These are phyloP conservation scores for Agraylea sexmaculata DNA, from an alignment of 1,140 invertebrate species.

Conservation along the genomic window DNA sequence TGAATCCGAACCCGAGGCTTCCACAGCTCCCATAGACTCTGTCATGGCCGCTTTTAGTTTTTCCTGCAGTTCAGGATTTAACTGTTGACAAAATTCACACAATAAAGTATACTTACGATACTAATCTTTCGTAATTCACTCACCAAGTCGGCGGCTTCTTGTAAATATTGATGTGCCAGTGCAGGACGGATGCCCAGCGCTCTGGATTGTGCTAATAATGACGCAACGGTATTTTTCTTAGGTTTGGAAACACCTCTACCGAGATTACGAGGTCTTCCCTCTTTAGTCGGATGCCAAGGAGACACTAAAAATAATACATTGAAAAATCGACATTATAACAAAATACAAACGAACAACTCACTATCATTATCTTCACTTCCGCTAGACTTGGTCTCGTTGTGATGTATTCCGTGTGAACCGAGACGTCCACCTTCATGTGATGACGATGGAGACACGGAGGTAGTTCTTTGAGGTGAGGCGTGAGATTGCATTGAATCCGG, in stretches of 20 bases:
- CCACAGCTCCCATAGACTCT: slow-evolving; percentile 43
- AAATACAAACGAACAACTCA: slow-evolving; percentile 23
- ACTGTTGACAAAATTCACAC: too few species aligned
- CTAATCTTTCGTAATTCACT: slow-evolving; percentile 14
- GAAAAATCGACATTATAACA: not conserved
- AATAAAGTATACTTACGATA: too few species aligned
- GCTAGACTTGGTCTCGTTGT: slow-evolving; percentile 40
- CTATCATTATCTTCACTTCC: slow-evolving; percentile 57
- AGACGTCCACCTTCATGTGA: slow-evolving; percentile 5
- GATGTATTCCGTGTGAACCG: not conserved
- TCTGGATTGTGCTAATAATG: slow-evolving; percentile 68
- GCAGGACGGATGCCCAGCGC: slow-evolving; percentile 55
- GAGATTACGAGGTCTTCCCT: slow-evolving; percentile 66
- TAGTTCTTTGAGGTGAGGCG: slow-evolving; percentile 24
- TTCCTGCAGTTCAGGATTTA: slow-evolving; percentile 38
- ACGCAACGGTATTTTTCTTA: slow-evolving; percentile 85
- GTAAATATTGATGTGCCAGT: slow-evolving; percentile 40
- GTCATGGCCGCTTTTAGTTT: slow-evolving; percentile 46
- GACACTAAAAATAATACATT: slow-evolving; percentile 26
- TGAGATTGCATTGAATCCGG: slow-evolving; percentile 39
- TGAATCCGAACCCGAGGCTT: slow-evolving; percentile 14
- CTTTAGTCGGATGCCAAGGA: slow-evolving; percentile 42
- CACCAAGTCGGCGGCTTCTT: slow-evolving; percentile 34
- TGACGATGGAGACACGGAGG: slow-evolving; percentile 27
- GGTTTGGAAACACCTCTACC: slow-evolving; percentile 75